These are phyloP conservation scores for Orbicella faveolata DNA, from an alignment of 64 coral and sea anemone genomes.

Conservation along the genomic window DNA sequence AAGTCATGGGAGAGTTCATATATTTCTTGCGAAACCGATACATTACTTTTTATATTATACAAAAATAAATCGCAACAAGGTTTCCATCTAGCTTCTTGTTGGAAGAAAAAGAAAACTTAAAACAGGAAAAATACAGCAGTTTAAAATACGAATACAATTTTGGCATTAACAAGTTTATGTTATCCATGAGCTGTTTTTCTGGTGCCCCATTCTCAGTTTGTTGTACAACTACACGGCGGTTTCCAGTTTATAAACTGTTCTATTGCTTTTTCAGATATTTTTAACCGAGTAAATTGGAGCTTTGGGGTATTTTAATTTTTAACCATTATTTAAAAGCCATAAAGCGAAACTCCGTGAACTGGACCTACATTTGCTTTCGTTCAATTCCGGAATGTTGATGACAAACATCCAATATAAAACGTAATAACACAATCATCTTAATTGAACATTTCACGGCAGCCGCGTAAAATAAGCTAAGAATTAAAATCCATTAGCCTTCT, in stretches of 20 bases:
- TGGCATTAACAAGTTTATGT: constrained; percentile 5
- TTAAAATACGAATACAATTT: background rate
- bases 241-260: background rate
- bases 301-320: background rate
- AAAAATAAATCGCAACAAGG: background rate
- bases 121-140: background rate
- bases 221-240: background rate
- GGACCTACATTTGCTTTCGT: background rate
- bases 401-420: background rate
- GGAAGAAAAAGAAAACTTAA: background rate
- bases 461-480: background rate
- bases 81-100: background rate
- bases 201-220: background rate
- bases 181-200: background rate
- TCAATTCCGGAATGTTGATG: background rate
- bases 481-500: background rate
- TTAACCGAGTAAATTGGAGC: background rate
- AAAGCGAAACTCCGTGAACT: background rate
- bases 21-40: too few relatives aligned
- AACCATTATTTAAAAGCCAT: background rate
- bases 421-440: background rate
- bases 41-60: too few relatives aligned
- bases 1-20: too few relatives aligned
- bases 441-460: background rate
- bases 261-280: background rate